Percentiles rank a stretch among this genome's conserved stretches.
Conservation (phyloP, 2,797 vertebrate species). For the Typhlichthys eigenmanni region DNA sequence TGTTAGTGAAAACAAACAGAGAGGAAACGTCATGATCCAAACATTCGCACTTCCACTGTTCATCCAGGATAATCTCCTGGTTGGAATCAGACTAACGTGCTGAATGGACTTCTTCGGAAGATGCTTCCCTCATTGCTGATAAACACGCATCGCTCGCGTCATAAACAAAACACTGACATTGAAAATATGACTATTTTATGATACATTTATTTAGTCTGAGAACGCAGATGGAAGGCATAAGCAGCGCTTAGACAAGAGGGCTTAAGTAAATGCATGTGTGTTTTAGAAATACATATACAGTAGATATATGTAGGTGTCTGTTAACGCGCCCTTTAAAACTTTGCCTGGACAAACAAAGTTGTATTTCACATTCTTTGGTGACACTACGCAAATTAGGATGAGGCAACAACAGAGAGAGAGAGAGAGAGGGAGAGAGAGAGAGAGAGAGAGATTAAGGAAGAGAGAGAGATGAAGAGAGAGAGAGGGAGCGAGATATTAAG, state of each 20-base stretch:
- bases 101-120: slow-evolving; percentile 44
- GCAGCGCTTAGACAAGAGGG: slow-evolving; percentile 30
- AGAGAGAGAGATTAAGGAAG: slow-evolving; percentile 38
- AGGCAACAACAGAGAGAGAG: slow-evolving; percentile 46
- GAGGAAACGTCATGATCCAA: slow-evolving; percentile 47
- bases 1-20: slow-evolving; percentile 69
- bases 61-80: slow-evolving; percentile 56
- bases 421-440: too few species aligned
- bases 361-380: slow-evolving; percentile 38
- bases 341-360: slow-evolving; percentile 33
- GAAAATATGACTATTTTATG: slow-evolving; percentile 30
- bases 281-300: too few species aligned
- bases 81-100: slow-evolving; percentile 31
- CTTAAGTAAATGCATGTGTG: too few species aligned
- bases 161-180: slow-evolving; percentile 40
- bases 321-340: too few species aligned
- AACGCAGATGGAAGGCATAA: slow-evolving; percentile 36
- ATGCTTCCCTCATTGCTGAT: slow-evolving; percentile 47
- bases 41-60: slow-evolving; percentile 40
- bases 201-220: slow-evolving; percentile 32
- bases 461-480: slow-evolving; percentile 14
- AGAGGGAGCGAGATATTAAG: slow-evolving; percentile 31
- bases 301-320: too few species aligned
- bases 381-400: slow-evolving; percentile 48
- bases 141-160: slow-evolving; percentile 45